Percentiles rank a stretch among this genome's conserved stretches.
Evolutionary conservation across 2,888 invertebrate genomes (phyloP).

Genomic region (Oxytorus armatus): DNA sequence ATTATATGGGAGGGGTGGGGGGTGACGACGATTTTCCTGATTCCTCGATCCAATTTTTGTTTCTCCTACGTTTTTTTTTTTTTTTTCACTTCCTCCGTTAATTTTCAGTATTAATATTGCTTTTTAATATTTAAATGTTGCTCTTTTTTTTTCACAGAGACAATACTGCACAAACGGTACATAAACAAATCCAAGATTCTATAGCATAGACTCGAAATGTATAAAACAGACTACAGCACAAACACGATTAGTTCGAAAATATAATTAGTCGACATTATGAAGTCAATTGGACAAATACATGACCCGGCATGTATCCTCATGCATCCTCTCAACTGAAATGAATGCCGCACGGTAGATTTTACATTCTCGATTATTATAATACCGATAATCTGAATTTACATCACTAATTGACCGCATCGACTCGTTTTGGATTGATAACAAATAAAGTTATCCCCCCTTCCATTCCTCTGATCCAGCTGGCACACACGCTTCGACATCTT

Average conservation of each 20-base stretch:
- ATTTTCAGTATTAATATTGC: constrained; percentile 52
- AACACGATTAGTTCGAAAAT: constrained; percentile 58
- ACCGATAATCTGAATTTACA: constrained; percentile 35
- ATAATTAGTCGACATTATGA: constrained; percentile 44
- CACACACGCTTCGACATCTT: constrained; percentile 59
- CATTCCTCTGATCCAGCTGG: constrained; percentile 57
- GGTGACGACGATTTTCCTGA: constrained; percentile 26
- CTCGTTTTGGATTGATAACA: constrained; percentile 54
- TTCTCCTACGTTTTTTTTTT: constrained; percentile 61
- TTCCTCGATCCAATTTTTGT: constrained; percentile 49
- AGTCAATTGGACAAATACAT: constrained; percentile 46
- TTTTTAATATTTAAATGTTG: constrained; percentile 60
- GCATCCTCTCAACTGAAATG: constrained; percentile 14
- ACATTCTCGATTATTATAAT: constrained; percentile 43
- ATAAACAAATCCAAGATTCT: constrained; percentile 67
- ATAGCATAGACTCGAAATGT: constrained; percentile 41
- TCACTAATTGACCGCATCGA: constrained; percentile 60
- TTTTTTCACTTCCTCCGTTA: constrained; percentile 47
- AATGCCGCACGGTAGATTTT: constrained; percentile 63
- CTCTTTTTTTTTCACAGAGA: constrained; percentile 74
- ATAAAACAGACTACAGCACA: constrained; percentile 65
- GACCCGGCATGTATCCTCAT: constrained; percentile 52
- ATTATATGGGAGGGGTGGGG: neutral
- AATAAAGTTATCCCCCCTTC: constrained; percentile 48
- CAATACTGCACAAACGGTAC: constrained; percentile 78